phyloP scores from a whole-genome alignment of 1,140 invertebrate genomes.

The Drosophila rufa region DNA sequence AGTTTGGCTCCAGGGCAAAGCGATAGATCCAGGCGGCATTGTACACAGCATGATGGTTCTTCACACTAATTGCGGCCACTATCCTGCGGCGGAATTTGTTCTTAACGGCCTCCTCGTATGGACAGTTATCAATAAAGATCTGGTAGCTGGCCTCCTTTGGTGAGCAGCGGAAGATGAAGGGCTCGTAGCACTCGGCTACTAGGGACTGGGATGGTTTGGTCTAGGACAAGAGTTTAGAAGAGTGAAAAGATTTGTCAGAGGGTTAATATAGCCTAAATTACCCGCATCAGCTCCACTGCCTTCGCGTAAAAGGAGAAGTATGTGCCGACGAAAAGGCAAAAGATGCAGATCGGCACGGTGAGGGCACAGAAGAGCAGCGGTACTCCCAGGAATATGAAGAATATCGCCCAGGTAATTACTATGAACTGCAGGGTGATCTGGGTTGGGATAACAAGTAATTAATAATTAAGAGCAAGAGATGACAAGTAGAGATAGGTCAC shows the following conservation, averaged over 20 bases:
- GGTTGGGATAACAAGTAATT: constrained; percentile 11
- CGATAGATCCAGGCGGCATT: constrained; percentile 83
- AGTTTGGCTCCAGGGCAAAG: constrained; percentile 73
- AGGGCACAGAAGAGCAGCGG: constrained; percentile 78
- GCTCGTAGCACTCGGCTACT: constrained; percentile 83
- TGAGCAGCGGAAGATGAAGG: constrained; percentile 75
- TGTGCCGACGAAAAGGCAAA: constrained; percentile 74
- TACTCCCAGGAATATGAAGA: constrained; percentile 83
- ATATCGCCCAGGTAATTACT: constrained; percentile 84
- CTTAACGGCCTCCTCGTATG: constrained; percentile 58
- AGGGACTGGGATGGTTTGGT: constrained; percentile 71
- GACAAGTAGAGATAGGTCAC: constrained; percentile 54
- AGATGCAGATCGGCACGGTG: constrained; percentile 75
- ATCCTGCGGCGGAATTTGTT: constrained; percentile 76
- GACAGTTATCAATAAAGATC: constrained; percentile 72
- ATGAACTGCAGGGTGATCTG: constrained; percentile 84
- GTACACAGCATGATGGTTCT: constrained; percentile 76
- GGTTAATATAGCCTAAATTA: constrained; percentile 3
- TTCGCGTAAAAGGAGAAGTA: constrained; percentile 82
- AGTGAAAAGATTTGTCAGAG: background rate
- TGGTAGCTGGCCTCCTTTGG: constrained; percentile 77
- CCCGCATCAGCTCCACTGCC: constrained; percentile 76
- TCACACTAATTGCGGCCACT: constrained; percentile 73
- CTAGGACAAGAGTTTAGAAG: constrained; percentile 21
- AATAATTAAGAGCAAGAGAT: constrained; percentile 4